Conservation (phyloP, 2,797 vertebrate genomes). For the Moxostoma hubbsi region DNA sequence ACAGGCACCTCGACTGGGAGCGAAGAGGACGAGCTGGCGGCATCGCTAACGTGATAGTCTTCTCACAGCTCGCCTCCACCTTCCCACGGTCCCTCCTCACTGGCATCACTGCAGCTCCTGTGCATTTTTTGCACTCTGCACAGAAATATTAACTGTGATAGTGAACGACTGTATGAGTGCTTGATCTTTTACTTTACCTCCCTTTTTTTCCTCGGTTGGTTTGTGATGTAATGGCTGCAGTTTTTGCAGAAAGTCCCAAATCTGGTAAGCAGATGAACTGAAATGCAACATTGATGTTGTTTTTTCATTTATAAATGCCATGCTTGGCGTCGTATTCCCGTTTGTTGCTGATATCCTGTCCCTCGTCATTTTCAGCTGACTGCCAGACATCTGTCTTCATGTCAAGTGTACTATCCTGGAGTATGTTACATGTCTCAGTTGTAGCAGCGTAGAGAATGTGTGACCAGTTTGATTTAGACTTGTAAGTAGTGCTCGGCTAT, state of each 20-base stretch:
- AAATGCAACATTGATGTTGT: conserved; percentile 42
- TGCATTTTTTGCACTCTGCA: conserved; percentile 84
- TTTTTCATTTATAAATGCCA: conserved; percentile 49
- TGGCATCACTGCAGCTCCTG: conserved; percentile 79
- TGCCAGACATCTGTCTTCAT: conserved; percentile 17
- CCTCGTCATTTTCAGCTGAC: conserved; percentile 25
- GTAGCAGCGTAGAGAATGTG: conserved; percentile 66
- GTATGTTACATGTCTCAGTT: conserved; percentile 67
- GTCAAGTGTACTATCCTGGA: conserved; percentile 49
- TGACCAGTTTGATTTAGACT: conserved; percentile 77
- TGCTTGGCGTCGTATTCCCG: conserved; percentile 31
- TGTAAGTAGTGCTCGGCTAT: conserved; percentile 52
- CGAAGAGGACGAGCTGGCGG: conserved; percentile 75
- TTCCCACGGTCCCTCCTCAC: conserved; percentile 65
- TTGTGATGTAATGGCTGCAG: conserved; percentile 87
- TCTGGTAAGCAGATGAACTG: conserved; percentile 85
- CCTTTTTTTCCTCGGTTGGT: conserved; percentile 58
- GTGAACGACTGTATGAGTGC: conserved; percentile 14
- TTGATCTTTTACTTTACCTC: conserved; percentile 27
- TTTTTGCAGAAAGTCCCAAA: conserved; percentile 88
- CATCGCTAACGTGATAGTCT: conserved; percentile 72
- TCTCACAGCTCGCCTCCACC: conserved; percentile 61
- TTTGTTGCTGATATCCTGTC: conserved; percentile 16
- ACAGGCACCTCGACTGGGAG: conserved; percentile 70
- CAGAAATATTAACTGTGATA: conserved; percentile 36